A percentile compares a stretch with the other conserved stretches of the same genome.
Evolutionary conservation across 2,113 vertebrate species (phyloP).

Genomic region (Porphyrio hochstetteri): DNA sequence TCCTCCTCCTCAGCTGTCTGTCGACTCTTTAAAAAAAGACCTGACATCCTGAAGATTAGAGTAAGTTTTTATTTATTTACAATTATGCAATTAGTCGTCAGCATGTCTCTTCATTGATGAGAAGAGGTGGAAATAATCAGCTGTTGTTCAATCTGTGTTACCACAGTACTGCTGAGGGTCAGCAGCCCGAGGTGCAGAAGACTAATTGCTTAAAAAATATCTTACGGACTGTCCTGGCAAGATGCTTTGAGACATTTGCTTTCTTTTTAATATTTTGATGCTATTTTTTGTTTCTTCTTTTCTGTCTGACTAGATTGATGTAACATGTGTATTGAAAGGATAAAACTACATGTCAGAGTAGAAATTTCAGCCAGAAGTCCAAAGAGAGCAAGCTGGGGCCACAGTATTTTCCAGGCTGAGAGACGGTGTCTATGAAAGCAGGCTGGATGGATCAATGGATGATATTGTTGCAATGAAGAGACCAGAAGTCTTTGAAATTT

Average conservation of each 20-base stretch:
- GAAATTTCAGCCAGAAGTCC: background rate
- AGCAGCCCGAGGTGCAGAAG: background rate
- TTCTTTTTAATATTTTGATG: conserved; percentile 6
- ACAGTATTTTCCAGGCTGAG: background rate
- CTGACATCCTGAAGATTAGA: background rate
- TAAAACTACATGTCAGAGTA: background rate
- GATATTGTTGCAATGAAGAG: background rate
- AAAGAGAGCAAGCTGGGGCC: background rate
- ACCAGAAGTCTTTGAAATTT: background rate
- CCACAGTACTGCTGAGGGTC: background rate
- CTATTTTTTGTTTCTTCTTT: background rate
- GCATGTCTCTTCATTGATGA: background rate
- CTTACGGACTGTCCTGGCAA: background rate
- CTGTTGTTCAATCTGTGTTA: conserved; percentile 4
- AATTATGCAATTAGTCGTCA: conserved; percentile 15
- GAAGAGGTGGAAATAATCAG: conserved; percentile 13
- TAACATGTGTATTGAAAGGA: background rate
- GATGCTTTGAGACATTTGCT: background rate
- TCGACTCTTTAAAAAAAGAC: background rate
- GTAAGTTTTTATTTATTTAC: conserved; percentile 27
- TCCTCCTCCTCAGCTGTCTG: conserved; percentile 25
- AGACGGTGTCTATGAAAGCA: background rate
- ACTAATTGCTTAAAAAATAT: background rate
- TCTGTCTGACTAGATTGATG: background rate
- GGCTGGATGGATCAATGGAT: background rate